Percentiles rank a stretch among this genome's conserved stretches.
Evolutionary conservation across 1,140 invertebrate species (phyloP).

Genomic region (Calycopis cecrops): DNA sequence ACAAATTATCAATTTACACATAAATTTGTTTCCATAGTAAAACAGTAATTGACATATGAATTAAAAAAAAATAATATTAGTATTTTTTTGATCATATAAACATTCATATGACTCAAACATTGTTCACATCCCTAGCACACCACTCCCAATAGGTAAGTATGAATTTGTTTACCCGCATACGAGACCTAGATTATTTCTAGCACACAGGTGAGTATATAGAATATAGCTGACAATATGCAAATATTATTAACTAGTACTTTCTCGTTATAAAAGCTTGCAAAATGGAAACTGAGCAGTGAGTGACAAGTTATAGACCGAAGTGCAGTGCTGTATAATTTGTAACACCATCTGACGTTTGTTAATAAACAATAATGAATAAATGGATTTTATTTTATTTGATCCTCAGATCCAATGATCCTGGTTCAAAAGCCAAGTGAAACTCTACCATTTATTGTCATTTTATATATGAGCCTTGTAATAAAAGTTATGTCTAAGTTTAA

Average conservation of each 20-base stretch:
- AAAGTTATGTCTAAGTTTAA: too few species aligned
- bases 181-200: constrained; percentile 19
- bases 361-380: constrained; percentile 54
- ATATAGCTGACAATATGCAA: constrained; percentile 8
- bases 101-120: too few species aligned
- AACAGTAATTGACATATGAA: too few species aligned
- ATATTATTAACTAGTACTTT: constrained; percentile 42
- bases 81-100: too few species aligned
- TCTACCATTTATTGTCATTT: neutral
- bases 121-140: constrained; percentile 9
- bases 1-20: too few species aligned
- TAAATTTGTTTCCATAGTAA: too few species aligned
- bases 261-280: constrained; percentile 68
- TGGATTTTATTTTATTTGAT: constrained; percentile 43
- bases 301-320: constrained; percentile 50
- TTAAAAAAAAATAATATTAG: too few species aligned
- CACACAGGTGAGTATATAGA: constrained; percentile 40
- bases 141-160: constrained; percentile 44
- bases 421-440: constrained; percentile 39
- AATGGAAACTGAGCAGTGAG: constrained; percentile 63
- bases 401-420: constrained; percentile 59
- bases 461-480: too few species aligned
- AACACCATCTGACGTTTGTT: constrained; percentile 42
- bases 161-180: constrained; percentile 19
- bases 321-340: constrained; percentile 56